Percentiles rank a stretch among this genome's conserved stretches.
Conservation (phyloP, 2,113 vertebrate genomes). For the Lontra canadensis region DNA sequence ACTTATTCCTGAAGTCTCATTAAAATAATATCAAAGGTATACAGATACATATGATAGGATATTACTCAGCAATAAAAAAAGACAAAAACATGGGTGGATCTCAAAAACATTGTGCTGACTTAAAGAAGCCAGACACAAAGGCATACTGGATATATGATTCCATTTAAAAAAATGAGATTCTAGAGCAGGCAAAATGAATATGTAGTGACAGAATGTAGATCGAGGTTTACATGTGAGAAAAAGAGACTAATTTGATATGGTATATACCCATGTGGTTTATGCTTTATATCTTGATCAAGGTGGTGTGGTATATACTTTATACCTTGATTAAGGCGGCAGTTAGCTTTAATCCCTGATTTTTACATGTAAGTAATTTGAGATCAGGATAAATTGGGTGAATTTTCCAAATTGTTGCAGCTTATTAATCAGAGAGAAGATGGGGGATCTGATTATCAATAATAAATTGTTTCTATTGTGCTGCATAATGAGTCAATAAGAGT, state of each 20-base stretch:
- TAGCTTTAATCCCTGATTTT: background rate
- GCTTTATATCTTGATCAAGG: background rate
- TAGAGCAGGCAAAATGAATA: background rate
- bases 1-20: background rate
- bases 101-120: background rate
- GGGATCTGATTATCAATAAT: background rate
- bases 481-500: background rate
- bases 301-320: background rate
- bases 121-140: background rate
- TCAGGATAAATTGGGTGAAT: background rate
- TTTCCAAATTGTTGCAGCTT: background rate
- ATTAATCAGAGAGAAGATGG: background rate
- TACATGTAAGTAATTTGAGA: background rate
- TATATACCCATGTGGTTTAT: background rate
- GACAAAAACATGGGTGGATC: background rate
- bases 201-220: background rate
- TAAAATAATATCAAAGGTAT: background rate
- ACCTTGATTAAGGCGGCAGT: background rate
- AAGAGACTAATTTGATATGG: background rate
- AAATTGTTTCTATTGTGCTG: background rate
- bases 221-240: background rate
- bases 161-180: background rate
- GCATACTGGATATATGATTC: background rate
- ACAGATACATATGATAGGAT: background rate
- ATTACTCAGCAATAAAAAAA: background rate